Percentiles rank a stretch among this genome's conserved stretches.
These are phyloP conservation scores for Muscicapa comitata DNA, from an alignment of 2,797 vertebrate genomes.

Conservation along the genomic window DNA sequence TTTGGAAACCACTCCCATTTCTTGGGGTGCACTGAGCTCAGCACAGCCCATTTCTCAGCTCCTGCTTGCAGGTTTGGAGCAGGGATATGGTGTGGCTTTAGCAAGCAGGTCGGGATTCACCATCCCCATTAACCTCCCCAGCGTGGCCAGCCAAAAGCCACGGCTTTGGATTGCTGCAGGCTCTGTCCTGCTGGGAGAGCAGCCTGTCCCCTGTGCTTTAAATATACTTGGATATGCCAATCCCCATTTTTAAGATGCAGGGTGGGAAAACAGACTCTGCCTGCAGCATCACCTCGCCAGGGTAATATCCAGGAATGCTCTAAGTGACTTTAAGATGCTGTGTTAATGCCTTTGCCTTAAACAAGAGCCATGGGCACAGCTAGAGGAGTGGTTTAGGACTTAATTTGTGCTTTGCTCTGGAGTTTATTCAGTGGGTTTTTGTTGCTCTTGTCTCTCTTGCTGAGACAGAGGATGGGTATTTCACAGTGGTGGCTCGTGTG, in stretches of 20 bases:
- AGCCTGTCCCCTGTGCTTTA: constrained; percentile 27
- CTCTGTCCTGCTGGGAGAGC: constrained; percentile 38
- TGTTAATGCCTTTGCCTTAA: background rate
- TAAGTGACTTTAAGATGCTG: background rate
- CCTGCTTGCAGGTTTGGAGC: background rate
- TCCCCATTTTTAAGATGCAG: background rate
- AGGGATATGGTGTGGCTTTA: background rate
- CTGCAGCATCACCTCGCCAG: background rate
- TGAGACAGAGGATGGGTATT: background rate
- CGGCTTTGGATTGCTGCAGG: background rate
- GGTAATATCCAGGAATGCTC: background rate
- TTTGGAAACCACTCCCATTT: background rate
- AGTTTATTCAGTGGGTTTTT: background rate
- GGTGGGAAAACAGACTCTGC: background rate
- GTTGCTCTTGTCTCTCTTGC: rapidly evolving
- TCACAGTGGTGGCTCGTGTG: background rate
- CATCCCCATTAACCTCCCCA: constrained; percentile 28
- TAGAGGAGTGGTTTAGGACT: background rate
- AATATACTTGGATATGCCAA: background rate
- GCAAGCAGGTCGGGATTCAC: background rate
- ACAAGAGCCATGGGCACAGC: background rate
- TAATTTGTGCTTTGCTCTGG: background rate
- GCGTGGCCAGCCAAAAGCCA: constrained; percentile 9
- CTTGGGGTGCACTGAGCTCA: background rate
- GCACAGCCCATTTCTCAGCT: constrained; percentile 27